A percentile compares a stretch with the other conserved stretches of the same genome.
Evolutionary conservation across 1,140 invertebrate species (phyloP).

Genomic region (Drosophila varians): DNA sequence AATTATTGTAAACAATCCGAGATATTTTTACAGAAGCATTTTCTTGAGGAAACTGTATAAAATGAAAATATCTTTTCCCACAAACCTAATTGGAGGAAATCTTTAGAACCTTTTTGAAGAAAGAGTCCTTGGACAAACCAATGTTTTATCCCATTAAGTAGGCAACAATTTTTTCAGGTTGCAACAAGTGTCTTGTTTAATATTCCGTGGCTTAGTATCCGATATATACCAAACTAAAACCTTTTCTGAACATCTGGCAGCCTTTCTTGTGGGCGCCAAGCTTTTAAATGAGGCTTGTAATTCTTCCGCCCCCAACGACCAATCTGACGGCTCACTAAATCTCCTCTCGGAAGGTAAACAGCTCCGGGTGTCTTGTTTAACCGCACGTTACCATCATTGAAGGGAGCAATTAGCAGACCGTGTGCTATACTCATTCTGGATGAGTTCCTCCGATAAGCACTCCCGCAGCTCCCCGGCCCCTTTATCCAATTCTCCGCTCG

Average conservation of each 20-base stretch:
- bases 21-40: no score
- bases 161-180: no score
- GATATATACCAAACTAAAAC: neutral
- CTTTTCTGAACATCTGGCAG: slow-evolving; percentile 13
- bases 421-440: slow-evolving; percentile 42
- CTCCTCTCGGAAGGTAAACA: slow-evolving; percentile 31
- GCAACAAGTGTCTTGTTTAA: neutral
- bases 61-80: no score
- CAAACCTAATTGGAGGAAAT: no score
- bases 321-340: slow-evolving; percentile 6
- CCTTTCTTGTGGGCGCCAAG: neutral
- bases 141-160: no score
- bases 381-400: slow-evolving; percentile 65
- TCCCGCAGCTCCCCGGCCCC: neutral
- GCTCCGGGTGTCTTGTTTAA: slow-evolving; percentile 13
- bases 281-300: neutral
- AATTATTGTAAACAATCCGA: no score
- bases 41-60: no score
- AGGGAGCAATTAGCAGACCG: slow-evolving; percentile 23
- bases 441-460: slow-evolving; percentile 23
- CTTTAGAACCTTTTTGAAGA: no score
- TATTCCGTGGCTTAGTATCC: neutral
- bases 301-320: neutral
- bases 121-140: no score
- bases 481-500: neutral